Evolutionary conservation across 2,113 vertebrate genomes (phyloP).

Genomic region (Lota lota): DNA sequence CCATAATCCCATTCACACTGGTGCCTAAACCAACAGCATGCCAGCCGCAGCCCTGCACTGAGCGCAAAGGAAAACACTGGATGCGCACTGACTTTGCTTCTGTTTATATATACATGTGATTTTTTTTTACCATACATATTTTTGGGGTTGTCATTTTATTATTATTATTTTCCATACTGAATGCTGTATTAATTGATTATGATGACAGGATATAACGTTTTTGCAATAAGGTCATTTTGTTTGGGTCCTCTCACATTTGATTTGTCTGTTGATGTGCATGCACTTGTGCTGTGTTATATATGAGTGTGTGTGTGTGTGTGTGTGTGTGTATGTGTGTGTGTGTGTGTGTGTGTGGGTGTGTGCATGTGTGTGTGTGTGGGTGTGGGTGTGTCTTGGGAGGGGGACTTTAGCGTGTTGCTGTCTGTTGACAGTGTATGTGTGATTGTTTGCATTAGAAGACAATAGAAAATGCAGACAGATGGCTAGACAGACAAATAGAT

Average conservation of each 20-base stretch:
- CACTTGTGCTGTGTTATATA: no score
- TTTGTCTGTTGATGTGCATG: no score
- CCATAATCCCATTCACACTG: slow-evolving; percentile 32
- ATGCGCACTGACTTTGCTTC: neutral
- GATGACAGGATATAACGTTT: no score
- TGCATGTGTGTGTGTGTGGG: no score
- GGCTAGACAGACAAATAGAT: neutral
- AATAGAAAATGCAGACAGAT: no score
- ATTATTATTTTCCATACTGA: neutral
- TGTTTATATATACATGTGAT: neutral
- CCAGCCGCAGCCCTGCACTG: slow-evolving; percentile 9
- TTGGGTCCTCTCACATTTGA: no score
- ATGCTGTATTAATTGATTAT: no score
- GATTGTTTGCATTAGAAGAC: neutral
- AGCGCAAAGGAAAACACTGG: neutral
- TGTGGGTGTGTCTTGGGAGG: no score
- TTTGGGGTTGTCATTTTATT: neutral
- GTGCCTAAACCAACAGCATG: slow-evolving; percentile 29
- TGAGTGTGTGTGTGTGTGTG: no score
- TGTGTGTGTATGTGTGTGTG: no score
- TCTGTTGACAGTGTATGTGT: neutral
- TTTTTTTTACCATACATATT: neutral
- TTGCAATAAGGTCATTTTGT: no score
- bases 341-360: no score
- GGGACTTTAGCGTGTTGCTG: neutral